Conservation (phyloP, 2,888 invertebrate genomes). For the Diloba caeruleocephala region DNA sequence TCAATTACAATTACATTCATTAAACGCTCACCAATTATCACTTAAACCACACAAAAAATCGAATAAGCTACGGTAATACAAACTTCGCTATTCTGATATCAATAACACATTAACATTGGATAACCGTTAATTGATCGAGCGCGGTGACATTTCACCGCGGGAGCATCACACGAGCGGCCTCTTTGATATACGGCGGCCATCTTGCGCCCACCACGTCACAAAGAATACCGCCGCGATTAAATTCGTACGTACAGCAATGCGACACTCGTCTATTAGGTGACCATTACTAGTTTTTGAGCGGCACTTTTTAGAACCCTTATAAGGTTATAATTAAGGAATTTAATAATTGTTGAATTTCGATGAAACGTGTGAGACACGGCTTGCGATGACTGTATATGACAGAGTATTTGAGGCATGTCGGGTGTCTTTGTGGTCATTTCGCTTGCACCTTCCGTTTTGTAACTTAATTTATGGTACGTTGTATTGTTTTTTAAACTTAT, state of each 20-base stretch:
- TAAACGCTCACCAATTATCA: constrained; percentile 41
- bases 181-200: constrained; percentile 78
- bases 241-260: constrained; percentile 86
- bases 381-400: constrained; percentile 33
- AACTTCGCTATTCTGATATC: constrained; percentile 75
- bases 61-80: constrained; percentile 73
- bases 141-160: constrained; percentile 86
- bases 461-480: constrained; percentile 36
- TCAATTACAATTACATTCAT: too few relatives aligned
- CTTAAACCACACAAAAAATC: constrained; percentile 58
- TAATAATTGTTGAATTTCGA: constrained; percentile 48
- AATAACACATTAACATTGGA: constrained; percentile 79
- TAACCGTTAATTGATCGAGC: constrained; percentile 84
- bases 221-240: constrained; percentile 84
- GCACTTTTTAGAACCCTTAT: constrained; percentile 46
- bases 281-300: constrained; percentile 67
- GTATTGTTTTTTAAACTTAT: constrained; percentile 35
- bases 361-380: constrained; percentile 41
- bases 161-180: constrained; percentile 77
- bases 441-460: constrained; percentile 44
- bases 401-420: constrained; percentile 29
- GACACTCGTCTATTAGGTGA: constrained; percentile 80
- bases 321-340: constrained; percentile 52
- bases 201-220: constrained; percentile 67
- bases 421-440: constrained; percentile 37